Percentiles rank a stretch among this genome's conserved stretches.
Evolutionary conservation across 1,140 invertebrate species (phyloP).

Genomic region (Hyphantria cunea): DNA sequence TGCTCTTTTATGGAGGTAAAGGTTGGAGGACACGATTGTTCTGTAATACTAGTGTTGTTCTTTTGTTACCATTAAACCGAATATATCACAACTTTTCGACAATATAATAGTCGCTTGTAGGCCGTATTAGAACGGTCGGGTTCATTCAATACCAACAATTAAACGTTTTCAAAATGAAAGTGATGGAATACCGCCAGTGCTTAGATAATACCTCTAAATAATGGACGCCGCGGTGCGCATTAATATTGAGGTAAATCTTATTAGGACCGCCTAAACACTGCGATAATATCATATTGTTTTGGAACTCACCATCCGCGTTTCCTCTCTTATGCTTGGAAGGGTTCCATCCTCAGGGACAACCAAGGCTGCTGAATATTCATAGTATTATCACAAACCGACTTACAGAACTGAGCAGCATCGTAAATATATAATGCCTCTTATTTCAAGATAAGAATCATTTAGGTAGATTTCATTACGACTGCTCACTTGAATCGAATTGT

Average conservation of each 20-base stretch:
- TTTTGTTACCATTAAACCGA: constrained; percentile 54
- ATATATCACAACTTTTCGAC: constrained; percentile 39
- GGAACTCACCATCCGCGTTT: constrained; percentile 71
- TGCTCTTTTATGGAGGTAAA: constrained; percentile 70
- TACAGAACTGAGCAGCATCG: constrained; percentile 54
- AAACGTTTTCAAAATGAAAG: constrained; percentile 41
- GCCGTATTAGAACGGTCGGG: constrained; percentile 27
- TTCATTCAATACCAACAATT: constrained; percentile 27
- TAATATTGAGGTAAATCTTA: constrained; percentile 80
- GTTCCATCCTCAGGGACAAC: constrained; percentile 65
- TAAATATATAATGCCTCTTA: constrained; percentile 54
- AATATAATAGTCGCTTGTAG: constrained; percentile 42
- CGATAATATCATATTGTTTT: constrained; percentile 81
- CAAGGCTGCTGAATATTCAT: constrained; percentile 68
- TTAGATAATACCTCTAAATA: constrained; percentile 75
- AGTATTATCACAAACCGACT: constrained; percentile 64
- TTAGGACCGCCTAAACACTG: constrained; percentile 75
- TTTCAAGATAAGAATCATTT: constrained; percentile 43
- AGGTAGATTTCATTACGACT: constrained; percentile 26
- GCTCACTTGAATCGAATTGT: constrained; percentile 14
- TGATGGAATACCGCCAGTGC: constrained; percentile 48
- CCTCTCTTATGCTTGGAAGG: constrained; percentile 75
- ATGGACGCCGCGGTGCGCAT: constrained; percentile 75
- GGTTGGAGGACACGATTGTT: constrained; percentile 73
- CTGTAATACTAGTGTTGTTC: constrained; percentile 60